phyloP scores from a whole-genome alignment of 2,797 vertebrate genomes.

The Triplophysa yarkandensis region DNA sequence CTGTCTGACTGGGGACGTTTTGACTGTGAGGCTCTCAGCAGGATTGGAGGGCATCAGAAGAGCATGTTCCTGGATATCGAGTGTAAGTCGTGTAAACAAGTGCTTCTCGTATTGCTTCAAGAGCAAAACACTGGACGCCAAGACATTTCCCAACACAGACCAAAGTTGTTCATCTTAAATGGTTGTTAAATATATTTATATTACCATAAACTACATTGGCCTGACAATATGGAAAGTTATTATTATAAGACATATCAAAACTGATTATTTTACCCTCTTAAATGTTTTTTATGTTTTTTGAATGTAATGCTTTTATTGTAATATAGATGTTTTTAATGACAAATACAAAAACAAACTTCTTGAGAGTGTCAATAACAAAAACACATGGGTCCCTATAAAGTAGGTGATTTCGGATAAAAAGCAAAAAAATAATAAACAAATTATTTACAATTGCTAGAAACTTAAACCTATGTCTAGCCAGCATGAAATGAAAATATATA shows the following conservation, averaged over 20 bases:
- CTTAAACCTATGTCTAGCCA: too few species aligned
- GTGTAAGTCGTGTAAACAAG: slow-evolving; percentile 75
- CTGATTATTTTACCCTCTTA: too few species aligned
- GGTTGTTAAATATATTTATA: background rate
- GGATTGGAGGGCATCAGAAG: slow-evolving; percentile 96
- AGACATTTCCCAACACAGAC: background rate
- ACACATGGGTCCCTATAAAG: too few species aligned
- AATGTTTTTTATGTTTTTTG: too few species aligned
- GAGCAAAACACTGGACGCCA: background rate
- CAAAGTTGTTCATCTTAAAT: background rate
- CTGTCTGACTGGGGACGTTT: slow-evolving; percentile 91
- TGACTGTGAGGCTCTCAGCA: slow-evolving; percentile 96
- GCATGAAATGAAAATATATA: too few species aligned
- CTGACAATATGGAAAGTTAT: background rate
- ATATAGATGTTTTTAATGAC: too few species aligned
- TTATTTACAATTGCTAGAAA: too few species aligned
- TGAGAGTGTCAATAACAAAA: too few species aligned
- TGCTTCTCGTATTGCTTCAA: background rate
- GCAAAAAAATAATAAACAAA: too few species aligned
- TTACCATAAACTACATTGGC: background rate
- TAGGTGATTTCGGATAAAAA: too few species aligned
- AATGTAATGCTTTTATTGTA: too few species aligned
- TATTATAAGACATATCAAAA: background rate
- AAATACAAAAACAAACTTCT: too few species aligned
- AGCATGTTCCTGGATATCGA: slow-evolving; percentile 98